Conservation (phyloP, 2,888 invertebrate genomes). For the Pristionchus japonicus region DNA sequence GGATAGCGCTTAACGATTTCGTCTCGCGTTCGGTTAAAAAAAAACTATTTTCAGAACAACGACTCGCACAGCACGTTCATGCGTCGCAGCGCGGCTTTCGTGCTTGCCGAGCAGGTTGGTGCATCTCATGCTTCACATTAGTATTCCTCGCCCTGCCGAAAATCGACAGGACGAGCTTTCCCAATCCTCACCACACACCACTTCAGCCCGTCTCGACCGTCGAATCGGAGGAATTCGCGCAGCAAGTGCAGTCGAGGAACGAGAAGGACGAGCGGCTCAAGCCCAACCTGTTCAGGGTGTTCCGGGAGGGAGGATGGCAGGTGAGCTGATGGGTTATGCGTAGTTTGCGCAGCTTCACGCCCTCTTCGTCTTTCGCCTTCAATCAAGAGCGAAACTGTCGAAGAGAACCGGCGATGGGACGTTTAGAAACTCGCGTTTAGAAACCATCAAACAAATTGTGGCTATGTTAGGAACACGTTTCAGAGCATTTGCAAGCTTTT, state of each 20-base stretch:
- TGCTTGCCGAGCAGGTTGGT: background rate
- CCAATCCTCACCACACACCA: background rate
- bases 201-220: background rate
- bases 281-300: conserved; percentile 34
- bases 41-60: background rate
- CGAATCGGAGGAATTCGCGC: conserved; percentile 19
- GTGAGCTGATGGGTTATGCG: background rate
- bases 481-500: too few relatives aligned
- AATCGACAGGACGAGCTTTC: background rate
- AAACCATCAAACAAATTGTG: too few relatives aligned
- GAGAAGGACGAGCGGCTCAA: conserved; percentile 4
- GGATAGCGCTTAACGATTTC: too few relatives aligned
- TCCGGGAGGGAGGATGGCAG: conserved; percentile 43
- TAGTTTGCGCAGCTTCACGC: background rate
- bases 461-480: too few relatives aligned
- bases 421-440: too few relatives aligned
- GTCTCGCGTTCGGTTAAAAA: background rate
- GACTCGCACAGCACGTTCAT: conserved; percentile 33
- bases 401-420: too few relatives aligned
- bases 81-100: background rate
- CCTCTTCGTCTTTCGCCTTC: too few relatives aligned
- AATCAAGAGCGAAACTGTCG: too few relatives aligned
- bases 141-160: background rate
- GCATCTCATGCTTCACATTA: too few relatives aligned
- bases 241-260: background rate